Conservation (phyloP, 2,888 invertebrate species). For the Scaptomyza flava region DNA sequence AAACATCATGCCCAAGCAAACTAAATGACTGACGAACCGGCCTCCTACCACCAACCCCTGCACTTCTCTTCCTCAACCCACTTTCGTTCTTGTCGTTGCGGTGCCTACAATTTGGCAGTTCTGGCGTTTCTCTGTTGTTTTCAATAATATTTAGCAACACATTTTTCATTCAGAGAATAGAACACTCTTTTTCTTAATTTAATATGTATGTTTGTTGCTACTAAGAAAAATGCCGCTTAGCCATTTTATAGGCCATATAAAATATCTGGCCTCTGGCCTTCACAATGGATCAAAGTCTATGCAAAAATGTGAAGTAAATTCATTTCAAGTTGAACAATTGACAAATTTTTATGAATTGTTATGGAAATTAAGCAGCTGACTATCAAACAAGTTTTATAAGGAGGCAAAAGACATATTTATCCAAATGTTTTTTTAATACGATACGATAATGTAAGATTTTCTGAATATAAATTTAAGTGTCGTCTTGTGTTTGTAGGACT, state of each 20-base stretch:
- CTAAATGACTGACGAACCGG: conserved; percentile 48
- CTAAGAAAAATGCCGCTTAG: conserved; percentile 24
- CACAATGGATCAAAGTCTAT: neutral
- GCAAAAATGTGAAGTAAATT: neutral
- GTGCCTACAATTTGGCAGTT: conserved; percentile 37
- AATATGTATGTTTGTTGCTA: neutral
- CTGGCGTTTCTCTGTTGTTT: conserved; percentile 58
- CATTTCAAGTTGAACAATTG: neutral
- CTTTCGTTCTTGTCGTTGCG: conserved; percentile 5
- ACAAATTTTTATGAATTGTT: too few species aligned
- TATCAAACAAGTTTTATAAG: neutral
- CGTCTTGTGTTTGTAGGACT: too few species aligned
- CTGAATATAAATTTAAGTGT: too few species aligned
- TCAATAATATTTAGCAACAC: conserved; percentile 63
- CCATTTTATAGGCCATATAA: neutral
- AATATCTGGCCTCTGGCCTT: conserved; percentile 2
- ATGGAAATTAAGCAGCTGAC: neutral
- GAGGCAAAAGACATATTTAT: neutral
- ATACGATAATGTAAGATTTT: too few species aligned
- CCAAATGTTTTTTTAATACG: too few species aligned
- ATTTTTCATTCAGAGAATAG: conserved; percentile 60
- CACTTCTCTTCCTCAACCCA: neutral
- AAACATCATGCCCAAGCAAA: conserved; percentile 58
- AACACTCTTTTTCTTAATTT: neutral
- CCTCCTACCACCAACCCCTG: conserved; percentile 4